Base-by-base conservation (phyloP, 2,797 vertebrate genomes). In the Potorous gilbertii region DNA sequence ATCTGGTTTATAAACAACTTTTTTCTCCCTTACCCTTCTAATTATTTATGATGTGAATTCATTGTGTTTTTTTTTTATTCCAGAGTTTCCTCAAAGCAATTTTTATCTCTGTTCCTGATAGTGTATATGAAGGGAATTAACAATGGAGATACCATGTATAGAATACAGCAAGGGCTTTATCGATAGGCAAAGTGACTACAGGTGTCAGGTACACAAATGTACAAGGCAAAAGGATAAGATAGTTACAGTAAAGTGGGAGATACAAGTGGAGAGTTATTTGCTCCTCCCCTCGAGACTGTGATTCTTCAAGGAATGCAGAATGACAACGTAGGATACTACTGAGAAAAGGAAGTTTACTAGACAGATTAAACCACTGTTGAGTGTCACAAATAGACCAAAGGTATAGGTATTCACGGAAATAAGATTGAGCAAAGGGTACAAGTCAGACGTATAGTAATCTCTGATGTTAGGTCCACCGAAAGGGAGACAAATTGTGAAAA, bases 171-270 rank as follows among this genome's bases (percentile, higher is more conserved):
- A 93, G 40, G 21, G 92, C 55, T 31, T 90, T 93, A 50, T 90
- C 92, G 46, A 57, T 50, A 40, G 54, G 21, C 2, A 87, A 11
- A 29, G 54, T 93, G 29, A 46, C 29, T 1, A 3, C 59, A 92
- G 96, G 96, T 0, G 34, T 46, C 57, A 96, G 56, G 55, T 96
- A 96, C 54, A 94, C 92, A 90, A 91, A 93, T 55, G 90, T 89
- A n/a, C 95, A 93, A 24, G 93, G 91, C 4, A 62, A 87, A 96
- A 96, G 40, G 95, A 94, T 29, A 96, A 56, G 40, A 95, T 5
- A n/a, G 96, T 87, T 18, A 95, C 96, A 3, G 95, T 89, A 34
- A 96, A 87, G n/a, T 96, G 95, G 29, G 93, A 96, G 52, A 93
- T 89, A 87, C 96, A 90, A 5, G 59, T 92, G 34, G 92, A 92